Evolutionary conservation across 2,888 invertebrate species (phyloP).

Genomic region (Gnatocerus cornutus): DNA sequence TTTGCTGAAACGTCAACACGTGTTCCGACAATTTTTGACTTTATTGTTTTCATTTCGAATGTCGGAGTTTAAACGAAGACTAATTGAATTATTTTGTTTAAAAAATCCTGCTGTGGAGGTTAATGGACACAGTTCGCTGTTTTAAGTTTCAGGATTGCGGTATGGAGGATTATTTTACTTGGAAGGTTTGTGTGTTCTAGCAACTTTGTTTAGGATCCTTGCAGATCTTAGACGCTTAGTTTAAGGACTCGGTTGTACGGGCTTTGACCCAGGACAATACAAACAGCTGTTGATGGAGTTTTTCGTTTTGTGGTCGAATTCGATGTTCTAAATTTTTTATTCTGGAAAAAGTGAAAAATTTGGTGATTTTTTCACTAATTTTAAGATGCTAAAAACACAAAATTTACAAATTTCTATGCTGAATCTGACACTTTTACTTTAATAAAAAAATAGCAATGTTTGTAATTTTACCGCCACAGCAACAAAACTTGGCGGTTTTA

Average conservation of each 20-base stretch:
- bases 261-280: background rate
- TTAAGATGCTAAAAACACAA: no score
- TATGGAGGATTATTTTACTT: slow-evolving; percentile 4
- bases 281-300: background rate
- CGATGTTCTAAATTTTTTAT: background rate
- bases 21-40: slow-evolving; percentile 22
- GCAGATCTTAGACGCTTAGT: slow-evolving; percentile 1
- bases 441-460: no score
- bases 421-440: no score
- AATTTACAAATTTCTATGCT: no score
- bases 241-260: background rate
- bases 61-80: background rate
- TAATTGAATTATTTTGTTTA: slow-evolving; percentile 13
- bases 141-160: background rate
- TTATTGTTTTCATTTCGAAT: slow-evolving; percentile 31
- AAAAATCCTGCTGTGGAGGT: background rate
- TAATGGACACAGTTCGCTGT: background rate
- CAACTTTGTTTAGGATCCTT: slow-evolving; percentile 1
- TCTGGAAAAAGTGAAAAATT: no score
- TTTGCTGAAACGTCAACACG: slow-evolving; percentile 21
- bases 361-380: no score
- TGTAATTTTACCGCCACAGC: no score
- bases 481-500: no score
- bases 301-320: background rate
- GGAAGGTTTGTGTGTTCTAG: background rate